These are phyloP conservation scores for Kryphioiulus occultus DNA, from an alignment of 2,888 invertebrate species.

Conservation along the genomic window DNA sequence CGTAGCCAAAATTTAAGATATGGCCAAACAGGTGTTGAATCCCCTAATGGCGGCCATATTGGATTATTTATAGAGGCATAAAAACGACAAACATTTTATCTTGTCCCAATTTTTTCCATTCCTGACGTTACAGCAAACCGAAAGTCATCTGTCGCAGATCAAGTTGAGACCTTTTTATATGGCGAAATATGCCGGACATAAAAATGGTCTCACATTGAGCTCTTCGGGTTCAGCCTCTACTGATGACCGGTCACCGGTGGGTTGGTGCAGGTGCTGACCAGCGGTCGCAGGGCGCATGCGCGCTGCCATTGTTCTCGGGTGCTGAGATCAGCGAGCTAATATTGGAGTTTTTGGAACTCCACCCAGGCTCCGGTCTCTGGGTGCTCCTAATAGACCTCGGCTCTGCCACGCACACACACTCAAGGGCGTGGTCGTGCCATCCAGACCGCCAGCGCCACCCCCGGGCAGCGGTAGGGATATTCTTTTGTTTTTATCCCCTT, in stretches of 20 bases:
- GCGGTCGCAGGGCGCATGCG: slow-evolving; percentile 2
- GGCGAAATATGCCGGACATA: background rate
- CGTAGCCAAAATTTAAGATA: background rate
- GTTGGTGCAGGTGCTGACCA: slow-evolving; percentile 3
- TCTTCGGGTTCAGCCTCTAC: background rate
- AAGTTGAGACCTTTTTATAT: background rate
- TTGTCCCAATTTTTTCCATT: too few relatives aligned
- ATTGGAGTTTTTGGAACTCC: slow-evolving; percentile 16
- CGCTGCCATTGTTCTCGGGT: background rate
- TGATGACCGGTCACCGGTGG: background rate
- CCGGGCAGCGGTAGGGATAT: background rate
- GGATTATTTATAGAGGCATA: background rate
- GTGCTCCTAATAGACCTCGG: slow-evolving; percentile 23
- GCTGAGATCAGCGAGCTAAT: slow-evolving; percentile 23
- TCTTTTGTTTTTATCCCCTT: background rate
- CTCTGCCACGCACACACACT: slow-evolving; percentile 23
- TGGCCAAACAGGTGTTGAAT: background rate
- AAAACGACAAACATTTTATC: too few relatives aligned
- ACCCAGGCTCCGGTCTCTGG: slow-evolving; percentile 23
- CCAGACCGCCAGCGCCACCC: slow-evolving; percentile 13
- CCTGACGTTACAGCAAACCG: too few relatives aligned
- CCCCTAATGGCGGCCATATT: background rate
- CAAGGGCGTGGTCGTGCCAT: slow-evolving; percentile 23
- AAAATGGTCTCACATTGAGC: too few relatives aligned
- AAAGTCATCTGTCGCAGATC: background rate